Conservation (phyloP, 2,797 vertebrate genomes). For the Leptoclinus maculatus region DNA sequence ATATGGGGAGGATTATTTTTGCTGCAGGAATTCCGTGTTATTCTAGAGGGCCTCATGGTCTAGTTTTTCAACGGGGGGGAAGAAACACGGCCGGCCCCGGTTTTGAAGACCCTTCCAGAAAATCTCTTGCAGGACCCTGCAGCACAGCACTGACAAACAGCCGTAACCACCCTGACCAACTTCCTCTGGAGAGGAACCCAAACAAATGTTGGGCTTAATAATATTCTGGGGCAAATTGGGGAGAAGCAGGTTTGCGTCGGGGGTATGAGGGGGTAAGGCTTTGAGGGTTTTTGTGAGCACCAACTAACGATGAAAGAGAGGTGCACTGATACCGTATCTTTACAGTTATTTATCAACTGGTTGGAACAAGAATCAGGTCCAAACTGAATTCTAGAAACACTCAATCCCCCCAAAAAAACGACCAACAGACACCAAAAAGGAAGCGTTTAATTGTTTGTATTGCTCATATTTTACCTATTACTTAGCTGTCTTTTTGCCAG, state of each 20-base stretch:
- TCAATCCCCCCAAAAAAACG: neutral
- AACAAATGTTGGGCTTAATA: constrained; percentile 74
- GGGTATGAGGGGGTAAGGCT: neutral
- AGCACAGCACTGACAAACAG: constrained; percentile 62
- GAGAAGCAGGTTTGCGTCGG: constrained; percentile 39
- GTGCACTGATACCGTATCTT: neutral
- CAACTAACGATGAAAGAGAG: constrained; percentile 10
- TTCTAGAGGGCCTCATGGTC: constrained; percentile 67
- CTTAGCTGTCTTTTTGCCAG: neutral
- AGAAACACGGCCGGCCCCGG: constrained; percentile 65
- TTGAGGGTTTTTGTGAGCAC: constrained; percentile 19
- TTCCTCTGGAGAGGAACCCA: constrained; percentile 68
- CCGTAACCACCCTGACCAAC: constrained; percentile 64
- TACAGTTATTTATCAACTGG: constrained; percentile 8
- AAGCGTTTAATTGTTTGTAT: neutral
- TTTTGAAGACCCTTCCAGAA: constrained; percentile 65
- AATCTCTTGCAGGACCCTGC: constrained; percentile 57
- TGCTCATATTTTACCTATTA: neutral
- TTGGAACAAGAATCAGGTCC: constrained; percentile 1
- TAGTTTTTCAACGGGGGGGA: constrained; percentile 62
- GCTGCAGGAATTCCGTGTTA: constrained; percentile 60
- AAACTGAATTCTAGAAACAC: neutral
- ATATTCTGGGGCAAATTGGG: constrained; percentile 60
- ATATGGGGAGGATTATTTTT: constrained; percentile 65
- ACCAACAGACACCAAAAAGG: neutral